Evolutionary conservation across 2,888 invertebrate genomes (phyloP), one percentile per base, ranked within the genome.

Genomic region (Drosophila aldrichi): DNA sequence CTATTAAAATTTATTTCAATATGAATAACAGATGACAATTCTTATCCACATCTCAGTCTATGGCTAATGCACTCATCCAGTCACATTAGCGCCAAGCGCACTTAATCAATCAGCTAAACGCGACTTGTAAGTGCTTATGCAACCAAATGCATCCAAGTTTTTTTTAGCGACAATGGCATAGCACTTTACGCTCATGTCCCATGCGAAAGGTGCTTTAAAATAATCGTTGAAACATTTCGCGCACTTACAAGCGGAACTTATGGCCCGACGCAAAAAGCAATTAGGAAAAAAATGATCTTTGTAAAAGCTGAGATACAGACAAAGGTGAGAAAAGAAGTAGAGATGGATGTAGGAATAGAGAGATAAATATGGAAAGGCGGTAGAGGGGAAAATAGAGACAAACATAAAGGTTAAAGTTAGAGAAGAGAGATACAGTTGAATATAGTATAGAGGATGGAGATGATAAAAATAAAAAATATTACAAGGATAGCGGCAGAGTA

Each of bases 91-190:
- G 8, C 25, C 18, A 34, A 55, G 61, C 36, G 29, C 54, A 49
- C 64, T 46, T 44, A 55, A 70, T 65, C 43, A 58, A 69, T 60
- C 54, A 57, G 52, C 40, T 46, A n/a, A 44, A 55, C 44, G 55
- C 58, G 58, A 49, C 70, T 55, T 57, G 40, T 38, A 34, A 34
- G 40, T 38, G 22, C 58, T 74, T 74, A 65, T 70, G 70, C 61
- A 74, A 74, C 58, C 25, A 49, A 74, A 65, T 62, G 74, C 70
- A 74, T 61, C 49, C 51, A 66, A 62, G 55, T 25, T 55, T 61
- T 48, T n/a, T 64, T 25, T 22, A 36, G 36, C 36, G 25, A 63
- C 63, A 74, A 69, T 64, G 63, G 40, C 22, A 64, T 63, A 74
- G 43, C 40, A 60, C 46, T 74, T 69, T 55, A 46, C 63, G 57